Conservation (phyloP, 2,113 vertebrate species). For the Ursus arctos region DNA sequence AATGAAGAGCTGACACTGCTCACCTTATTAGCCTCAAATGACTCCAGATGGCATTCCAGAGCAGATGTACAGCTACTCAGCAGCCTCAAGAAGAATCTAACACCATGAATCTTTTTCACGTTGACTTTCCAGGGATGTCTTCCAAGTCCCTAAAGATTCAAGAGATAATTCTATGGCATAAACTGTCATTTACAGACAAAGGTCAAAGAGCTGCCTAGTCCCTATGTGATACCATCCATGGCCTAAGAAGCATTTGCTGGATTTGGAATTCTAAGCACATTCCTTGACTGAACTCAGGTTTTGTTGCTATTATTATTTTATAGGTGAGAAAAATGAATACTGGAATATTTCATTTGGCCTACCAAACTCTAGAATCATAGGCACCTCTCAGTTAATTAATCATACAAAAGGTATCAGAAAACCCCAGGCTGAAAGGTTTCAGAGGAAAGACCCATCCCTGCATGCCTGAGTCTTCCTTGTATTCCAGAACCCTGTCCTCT, state of each 20-base stretch:
- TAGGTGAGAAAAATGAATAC: slow-evolving; percentile 40
- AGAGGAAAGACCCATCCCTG: background rate
- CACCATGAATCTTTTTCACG: background rate
- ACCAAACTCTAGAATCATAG: background rate
- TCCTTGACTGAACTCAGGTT: background rate
- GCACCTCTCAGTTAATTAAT: background rate
- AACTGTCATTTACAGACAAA: slow-evolving; percentile 63
- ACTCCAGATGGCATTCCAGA: background rate
- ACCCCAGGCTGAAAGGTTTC: background rate
- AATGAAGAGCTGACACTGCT: slow-evolving; percentile 29
- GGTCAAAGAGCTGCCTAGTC: background rate
- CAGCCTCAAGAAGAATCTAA: slow-evolving; percentile 10
- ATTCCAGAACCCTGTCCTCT: background rate
- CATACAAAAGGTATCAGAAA: background rate
- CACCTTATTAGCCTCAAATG: slow-evolving; percentile 30
- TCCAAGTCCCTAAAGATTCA: slow-evolving; percentile 38
- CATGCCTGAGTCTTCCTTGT: background rate
- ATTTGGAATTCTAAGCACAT: background rate
- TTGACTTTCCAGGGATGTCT: slow-evolving; percentile 24
- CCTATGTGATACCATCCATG: background rate
- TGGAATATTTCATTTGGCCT: background rate
- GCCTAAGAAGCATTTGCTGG: background rate
- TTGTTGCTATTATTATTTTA: slow-evolving; percentile 48
- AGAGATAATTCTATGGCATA: slow-evolving; percentile 37
- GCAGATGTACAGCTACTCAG: background rate